These are phyloP conservation scores for Lichenostomus cassidix DNA, from an alignment of 2,113 vertebrate species.

Conservation along the genomic window DNA sequence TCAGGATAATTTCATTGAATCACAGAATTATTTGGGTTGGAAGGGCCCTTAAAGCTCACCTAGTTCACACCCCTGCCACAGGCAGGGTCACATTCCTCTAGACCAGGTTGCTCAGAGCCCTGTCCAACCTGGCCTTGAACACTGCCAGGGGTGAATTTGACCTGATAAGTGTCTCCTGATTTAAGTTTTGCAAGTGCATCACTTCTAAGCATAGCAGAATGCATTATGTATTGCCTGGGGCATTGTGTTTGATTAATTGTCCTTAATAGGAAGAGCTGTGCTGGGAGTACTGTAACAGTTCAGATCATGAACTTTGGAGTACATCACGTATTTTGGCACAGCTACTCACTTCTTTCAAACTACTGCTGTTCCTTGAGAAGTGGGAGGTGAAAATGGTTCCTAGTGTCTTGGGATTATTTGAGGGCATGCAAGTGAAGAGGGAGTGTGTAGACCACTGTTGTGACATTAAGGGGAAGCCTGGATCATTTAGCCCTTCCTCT, in stretches of 20 bases:
- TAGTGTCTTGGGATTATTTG: background rate
- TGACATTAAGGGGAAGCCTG: background rate
- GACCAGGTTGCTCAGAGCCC: background rate
- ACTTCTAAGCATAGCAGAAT: background rate
- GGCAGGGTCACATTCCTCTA: background rate
- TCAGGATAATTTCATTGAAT: background rate
- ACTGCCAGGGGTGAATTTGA: background rate
- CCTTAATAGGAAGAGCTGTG: background rate
- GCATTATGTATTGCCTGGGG: accelerated
- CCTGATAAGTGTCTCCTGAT: background rate
- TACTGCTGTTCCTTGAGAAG: background rate
- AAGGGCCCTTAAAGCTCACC: background rate
- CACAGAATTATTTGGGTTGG: background rate
- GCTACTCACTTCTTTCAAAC: background rate
- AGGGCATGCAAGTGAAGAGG: background rate
- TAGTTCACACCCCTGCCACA: background rate
- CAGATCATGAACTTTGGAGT: background rate
- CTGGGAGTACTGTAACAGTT: background rate
- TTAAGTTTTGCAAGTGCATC: background rate
- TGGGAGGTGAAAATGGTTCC: background rate
- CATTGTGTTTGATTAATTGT: background rate
- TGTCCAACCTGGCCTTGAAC: background rate
- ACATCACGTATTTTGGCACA: background rate
- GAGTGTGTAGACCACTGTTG: background rate
- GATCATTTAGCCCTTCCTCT: background rate